A percentile compares a stretch with the other conserved stretches of the same genome.
Evolutionary conservation across 2,888 invertebrate species (phyloP).

Genomic region (Hypomecis atomaria): DNA sequence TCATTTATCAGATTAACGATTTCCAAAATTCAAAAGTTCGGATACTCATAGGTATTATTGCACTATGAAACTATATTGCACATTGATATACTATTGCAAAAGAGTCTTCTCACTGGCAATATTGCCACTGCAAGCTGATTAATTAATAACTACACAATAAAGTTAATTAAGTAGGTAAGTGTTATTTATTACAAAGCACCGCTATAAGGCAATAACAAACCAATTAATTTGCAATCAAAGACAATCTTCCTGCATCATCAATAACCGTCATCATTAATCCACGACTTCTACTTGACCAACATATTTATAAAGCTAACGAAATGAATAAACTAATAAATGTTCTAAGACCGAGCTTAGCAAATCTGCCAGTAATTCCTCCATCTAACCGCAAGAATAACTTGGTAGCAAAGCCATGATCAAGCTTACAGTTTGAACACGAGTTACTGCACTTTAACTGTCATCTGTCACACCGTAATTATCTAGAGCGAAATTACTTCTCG

Average conservation of each 20-base stretch:
- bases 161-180: background rate
- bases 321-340: background rate
- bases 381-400: background rate
- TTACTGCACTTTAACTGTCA: constrained; percentile 15
- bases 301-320: background rate
- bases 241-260: constrained; percentile 21
- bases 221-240: constrained; percentile 14
- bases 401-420: constrained; percentile 1
- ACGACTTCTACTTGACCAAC: background rate
- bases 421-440: constrained; percentile 4
- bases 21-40: too few species aligned
- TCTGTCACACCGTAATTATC: constrained; percentile 30
- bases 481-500: constrained; percentile 14
- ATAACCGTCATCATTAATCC: constrained; percentile 22
- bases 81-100: too few species aligned
- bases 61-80: too few species aligned
- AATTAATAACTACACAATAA: background rate
- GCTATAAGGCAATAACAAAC: background rate
- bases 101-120: too few species aligned
- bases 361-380: background rate
- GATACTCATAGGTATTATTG: too few species aligned
- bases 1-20: too few species aligned
- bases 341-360: background rate
- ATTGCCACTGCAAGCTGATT: too few species aligned
- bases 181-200: constrained; percentile 1